Conservation (phyloP, 2,888 invertebrate species). For the Trichopoda pennipes region DNA sequence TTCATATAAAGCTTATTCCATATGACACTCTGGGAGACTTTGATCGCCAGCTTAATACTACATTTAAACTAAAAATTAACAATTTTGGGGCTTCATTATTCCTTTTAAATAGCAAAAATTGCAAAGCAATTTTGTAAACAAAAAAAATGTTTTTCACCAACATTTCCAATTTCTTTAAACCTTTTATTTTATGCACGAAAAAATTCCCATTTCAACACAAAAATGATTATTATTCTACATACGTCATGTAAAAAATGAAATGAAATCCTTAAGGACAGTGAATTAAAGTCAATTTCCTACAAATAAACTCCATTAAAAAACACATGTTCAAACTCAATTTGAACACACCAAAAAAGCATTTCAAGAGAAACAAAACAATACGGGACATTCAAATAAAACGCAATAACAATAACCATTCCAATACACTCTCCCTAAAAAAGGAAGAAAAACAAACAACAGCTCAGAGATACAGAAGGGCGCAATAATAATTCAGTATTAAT, state of each 20-base stretch:
- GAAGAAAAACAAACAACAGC: too few relatives aligned
- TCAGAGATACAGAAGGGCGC: neutral
- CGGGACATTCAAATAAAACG: neutral
- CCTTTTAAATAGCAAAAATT: too few relatives aligned
- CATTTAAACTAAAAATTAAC: too few relatives aligned
- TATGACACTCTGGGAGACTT: too few relatives aligned
- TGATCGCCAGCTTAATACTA: too few relatives aligned
- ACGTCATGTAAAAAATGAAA: slow-evolving; percentile 21
- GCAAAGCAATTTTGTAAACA: too few relatives aligned
- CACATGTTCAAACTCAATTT: neutral
- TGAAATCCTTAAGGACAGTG: slow-evolving; percentile 43
- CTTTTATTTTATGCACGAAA: neutral
- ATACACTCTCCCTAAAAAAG: slow-evolving; percentile 6
- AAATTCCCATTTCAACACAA: neutral
- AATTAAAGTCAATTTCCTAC: slow-evolving; percentile 44
- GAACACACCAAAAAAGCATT: neutral
- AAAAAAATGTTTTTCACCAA: neutral
- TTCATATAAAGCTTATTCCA: too few relatives aligned
- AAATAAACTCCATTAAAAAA: slow-evolving; percentile 41
- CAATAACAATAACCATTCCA: slow-evolving; percentile 4
- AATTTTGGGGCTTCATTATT: too few relatives aligned
- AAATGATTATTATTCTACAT: slow-evolving; percentile 29
- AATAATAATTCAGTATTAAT: neutral
- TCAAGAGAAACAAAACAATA: slow-evolving; percentile 11
- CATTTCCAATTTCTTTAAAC: neutral